A percentile compares a stretch with the other conserved stretches of the same genome.
Conservation (phyloP, 2,888 invertebrate species). For the Cantharis rufa region DNA sequence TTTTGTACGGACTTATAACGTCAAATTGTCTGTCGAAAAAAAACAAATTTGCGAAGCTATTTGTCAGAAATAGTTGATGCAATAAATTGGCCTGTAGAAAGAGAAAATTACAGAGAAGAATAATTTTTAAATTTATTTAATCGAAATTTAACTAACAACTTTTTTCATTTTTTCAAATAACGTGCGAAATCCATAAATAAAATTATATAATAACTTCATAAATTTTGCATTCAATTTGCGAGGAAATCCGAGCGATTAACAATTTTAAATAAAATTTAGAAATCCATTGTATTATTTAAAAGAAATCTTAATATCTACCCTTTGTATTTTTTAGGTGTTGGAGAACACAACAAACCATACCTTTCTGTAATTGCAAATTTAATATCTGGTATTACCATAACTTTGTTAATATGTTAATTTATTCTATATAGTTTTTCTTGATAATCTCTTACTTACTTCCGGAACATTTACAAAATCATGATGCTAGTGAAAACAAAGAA, state of each 20-base stretch:
- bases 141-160: background rate
- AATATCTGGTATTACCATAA: background rate
- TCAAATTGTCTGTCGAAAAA: no score
- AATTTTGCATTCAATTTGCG: background rate
- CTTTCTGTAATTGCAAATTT: background rate
- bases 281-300: background rate
- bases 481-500: conserved; percentile 15
- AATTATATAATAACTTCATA: background rate
- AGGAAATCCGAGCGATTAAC: background rate
- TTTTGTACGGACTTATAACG: no score
- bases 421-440: background rate
- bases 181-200: background rate
- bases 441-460: background rate
- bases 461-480: conserved; percentile 15
- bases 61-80: no score
- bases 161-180: background rate
- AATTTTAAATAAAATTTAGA: background rate
- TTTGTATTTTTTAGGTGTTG: background rate
- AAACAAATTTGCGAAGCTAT: no score
- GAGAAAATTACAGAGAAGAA: background rate
- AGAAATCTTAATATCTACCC: background rate
- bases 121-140: background rate
- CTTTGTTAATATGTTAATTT: background rate
- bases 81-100: no score
- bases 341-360: background rate